A percentile compares a stretch with the other conserved stretches of the same genome.
Conservation (phyloP, 2,888 invertebrate species). For the Taenaris catops region DNA sequence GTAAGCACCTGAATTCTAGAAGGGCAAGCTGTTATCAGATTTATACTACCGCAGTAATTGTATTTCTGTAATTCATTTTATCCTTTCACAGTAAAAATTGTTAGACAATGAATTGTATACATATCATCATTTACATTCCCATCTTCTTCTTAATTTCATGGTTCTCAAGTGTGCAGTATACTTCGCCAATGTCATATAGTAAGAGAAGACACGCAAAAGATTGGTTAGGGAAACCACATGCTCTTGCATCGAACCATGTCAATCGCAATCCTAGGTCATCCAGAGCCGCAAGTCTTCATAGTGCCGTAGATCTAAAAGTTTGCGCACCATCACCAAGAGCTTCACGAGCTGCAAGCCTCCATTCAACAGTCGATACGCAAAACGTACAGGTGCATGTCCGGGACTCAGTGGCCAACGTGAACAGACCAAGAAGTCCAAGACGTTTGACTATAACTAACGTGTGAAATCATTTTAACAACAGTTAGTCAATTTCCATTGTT, state of each 20-base stretch:
- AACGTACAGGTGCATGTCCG: conserved; percentile 62
- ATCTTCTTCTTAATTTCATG: conserved; percentile 82
- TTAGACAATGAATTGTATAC: too few species aligned
- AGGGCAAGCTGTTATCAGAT: too few species aligned
- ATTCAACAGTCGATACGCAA: conserved; percentile 60
- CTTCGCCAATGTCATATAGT: too few species aligned
- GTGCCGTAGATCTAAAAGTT: conserved; percentile 61
- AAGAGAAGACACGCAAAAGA: too few species aligned
- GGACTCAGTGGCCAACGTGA: conserved; percentile 55
- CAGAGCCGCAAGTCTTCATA: conserved; percentile 66
- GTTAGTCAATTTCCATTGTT: too few species aligned
- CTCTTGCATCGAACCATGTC: conserved; percentile 76
- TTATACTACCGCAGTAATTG: too few species aligned
- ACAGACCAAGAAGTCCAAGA: conserved; percentile 60
- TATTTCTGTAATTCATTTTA: background rate
- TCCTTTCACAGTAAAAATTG: background rate
- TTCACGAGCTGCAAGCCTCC: conserved; percentile 62
- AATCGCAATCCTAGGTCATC: conserved; percentile 58
- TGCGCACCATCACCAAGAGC: conserved; percentile 58
- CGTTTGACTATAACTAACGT: conserved; percentile 64
- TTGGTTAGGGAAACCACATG: conserved; percentile 92
- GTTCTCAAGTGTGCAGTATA: too few species aligned
- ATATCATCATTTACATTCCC: conserved; percentile 82
- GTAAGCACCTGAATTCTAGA: too few species aligned
- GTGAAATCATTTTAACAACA: conserved; percentile 28